Conservation (phyloP, 2,888 invertebrate genomes). For the Scaptomyza parva region DNA sequence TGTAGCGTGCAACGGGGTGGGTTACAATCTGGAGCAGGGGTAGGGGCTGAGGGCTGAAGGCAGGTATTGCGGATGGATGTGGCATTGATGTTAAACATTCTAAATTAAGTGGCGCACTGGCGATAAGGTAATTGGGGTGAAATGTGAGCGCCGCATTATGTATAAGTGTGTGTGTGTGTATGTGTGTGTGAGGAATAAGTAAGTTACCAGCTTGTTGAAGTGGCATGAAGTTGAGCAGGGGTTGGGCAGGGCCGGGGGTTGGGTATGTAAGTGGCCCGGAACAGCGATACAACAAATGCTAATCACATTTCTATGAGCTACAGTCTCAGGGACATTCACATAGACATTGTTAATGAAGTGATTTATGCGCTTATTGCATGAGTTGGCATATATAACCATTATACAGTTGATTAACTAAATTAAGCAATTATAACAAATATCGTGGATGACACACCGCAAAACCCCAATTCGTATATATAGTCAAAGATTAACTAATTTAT, state of each 20-base stretch:
- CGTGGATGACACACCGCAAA: conserved; percentile 23
- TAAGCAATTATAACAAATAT: conserved; percentile 72
- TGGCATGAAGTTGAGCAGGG: conserved; percentile 9
- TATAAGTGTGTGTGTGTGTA: background rate
- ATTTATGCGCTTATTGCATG: conserved; percentile 78
- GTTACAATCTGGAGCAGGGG: conserved; percentile 13
- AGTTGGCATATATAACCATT: conserved; percentile 59
- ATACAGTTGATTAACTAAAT: conserved; percentile 70
- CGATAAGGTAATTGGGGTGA: conserved; percentile 85
- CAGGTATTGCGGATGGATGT: conserved; percentile 45
- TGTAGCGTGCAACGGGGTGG: conserved; percentile 40
- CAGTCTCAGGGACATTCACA: conserved; percentile 30
- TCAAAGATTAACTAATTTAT: conserved; percentile 36
- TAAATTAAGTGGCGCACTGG: conserved; percentile 83
- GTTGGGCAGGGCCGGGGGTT: background rate
- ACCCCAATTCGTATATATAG: conserved; percentile 8
- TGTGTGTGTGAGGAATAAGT: conserved; percentile 16
- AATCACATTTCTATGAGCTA: conserved; percentile 55
- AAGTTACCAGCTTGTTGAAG: conserved; percentile 55
- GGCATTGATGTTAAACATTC: conserved; percentile 78
- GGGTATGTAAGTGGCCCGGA: conserved; percentile 9
- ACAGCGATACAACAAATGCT: conserved; percentile 49
- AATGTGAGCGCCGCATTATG: conserved; percentile 70
- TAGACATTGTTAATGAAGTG: conserved; percentile 61
- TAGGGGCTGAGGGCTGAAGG: conserved; percentile 9